Evolutionary conservation across 2,888 invertebrate genomes (phyloP).

Genomic region (Scrobipalpa atriplicella): DNA sequence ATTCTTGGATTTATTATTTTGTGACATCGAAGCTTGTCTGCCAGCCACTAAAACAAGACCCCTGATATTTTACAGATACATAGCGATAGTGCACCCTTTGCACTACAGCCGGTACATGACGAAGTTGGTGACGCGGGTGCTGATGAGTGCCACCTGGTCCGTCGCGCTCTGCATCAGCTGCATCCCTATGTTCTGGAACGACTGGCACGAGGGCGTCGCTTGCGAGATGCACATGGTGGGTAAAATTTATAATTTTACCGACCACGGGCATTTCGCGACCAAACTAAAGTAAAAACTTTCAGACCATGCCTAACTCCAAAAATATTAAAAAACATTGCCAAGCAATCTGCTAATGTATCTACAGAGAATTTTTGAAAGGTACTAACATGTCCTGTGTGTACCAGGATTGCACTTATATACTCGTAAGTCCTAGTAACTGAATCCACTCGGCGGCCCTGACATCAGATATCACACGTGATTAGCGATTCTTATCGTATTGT

Average conservation of each 20-base stretch:
- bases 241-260: too few species aligned
- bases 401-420: not conserved
- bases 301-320: too few species aligned
- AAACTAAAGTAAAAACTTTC: too few species aligned
- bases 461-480: not conserved
- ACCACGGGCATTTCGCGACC: too few species aligned
- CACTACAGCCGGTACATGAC: slow-evolving; percentile 90
- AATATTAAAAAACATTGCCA: too few species aligned
- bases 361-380: too few species aligned
- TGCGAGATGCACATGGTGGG: slow-evolving; percentile 87
- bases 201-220: slow-evolving; percentile 83
- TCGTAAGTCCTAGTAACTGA: not conserved
- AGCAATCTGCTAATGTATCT: too few species aligned
- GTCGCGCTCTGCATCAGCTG: slow-evolving; percentile 85
- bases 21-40: not conserved
- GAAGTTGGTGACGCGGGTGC: slow-evolving; percentile 83
- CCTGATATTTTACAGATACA: slow-evolving; percentile 77
- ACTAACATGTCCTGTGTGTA: too few species aligned
- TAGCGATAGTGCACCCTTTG: slow-evolving; percentile 90
- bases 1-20: not conserved
- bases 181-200: slow-evolving; percentile 90
- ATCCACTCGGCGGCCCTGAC: not conserved
- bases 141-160: slow-evolving; percentile 87
- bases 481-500: slow-evolving; percentile 2
- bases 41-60: not conserved